Evolutionary conservation across 2,113 vertebrate genomes (phyloP).

Genomic region (Vireo altiloquus): DNA sequence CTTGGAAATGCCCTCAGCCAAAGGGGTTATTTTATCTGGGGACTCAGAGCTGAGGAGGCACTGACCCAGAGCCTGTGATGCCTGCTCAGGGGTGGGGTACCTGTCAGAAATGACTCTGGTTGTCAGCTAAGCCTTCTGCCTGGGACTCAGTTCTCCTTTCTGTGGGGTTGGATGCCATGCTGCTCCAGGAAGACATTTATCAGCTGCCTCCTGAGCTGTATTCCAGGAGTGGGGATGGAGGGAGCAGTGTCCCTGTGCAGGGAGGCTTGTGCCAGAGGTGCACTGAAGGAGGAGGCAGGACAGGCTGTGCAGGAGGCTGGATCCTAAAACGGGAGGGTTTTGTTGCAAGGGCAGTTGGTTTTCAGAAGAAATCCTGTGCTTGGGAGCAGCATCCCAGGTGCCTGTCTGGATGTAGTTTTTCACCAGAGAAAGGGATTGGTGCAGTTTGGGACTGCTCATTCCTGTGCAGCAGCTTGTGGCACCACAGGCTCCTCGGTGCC

Average conservation of each 20-base stretch:
- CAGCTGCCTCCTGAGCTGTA: background rate
- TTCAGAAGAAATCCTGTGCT: background rate
- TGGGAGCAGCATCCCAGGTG: background rate
- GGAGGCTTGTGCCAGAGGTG: background rate
- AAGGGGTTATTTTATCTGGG: background rate
- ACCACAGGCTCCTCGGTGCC: background rate
- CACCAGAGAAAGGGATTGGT: accelerated
- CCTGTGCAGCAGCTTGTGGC: background rate
- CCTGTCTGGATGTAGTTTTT: background rate
- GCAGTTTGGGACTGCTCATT: background rate
- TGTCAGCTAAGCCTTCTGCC: background rate
- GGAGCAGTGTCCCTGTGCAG: background rate
- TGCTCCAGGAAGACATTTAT: background rate
- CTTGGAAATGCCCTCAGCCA: background rate
- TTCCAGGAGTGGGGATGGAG: background rate
- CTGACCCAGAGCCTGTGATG: background rate
- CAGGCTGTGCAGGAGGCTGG: background rate
- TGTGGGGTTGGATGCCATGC: background rate
- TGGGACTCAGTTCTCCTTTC: background rate
- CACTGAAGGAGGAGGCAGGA: background rate
- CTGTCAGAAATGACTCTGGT: background rate
- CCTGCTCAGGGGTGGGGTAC: background rate
- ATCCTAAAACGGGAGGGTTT: background rate
- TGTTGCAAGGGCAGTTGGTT: background rate
- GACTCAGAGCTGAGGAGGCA: background rate